Base-by-base conservation (phyloP, 2,113 vertebrate species). In the Odontesthes bonariensis region DNA sequence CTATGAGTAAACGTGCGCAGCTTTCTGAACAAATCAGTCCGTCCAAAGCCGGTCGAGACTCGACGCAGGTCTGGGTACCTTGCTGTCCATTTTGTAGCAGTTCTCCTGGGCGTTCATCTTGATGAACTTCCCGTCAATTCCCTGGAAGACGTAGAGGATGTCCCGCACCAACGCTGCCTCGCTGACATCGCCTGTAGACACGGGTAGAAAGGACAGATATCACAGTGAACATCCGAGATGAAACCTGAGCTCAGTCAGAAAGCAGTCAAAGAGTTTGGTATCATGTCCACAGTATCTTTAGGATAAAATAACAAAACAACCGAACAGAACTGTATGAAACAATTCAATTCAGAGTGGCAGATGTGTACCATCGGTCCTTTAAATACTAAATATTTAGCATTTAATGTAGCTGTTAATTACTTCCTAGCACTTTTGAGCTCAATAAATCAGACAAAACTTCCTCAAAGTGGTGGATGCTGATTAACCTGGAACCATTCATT, bases 91-190 rank as follows among this genome's bases (percentile, higher is more conserved):
- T 92, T 95, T 97, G 90, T 99, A 99, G 92, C 96, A 95, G 89
- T 97, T 96, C 60, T 97, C 97, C 64, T 95, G 88, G 86, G 75
- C 93, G 91, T 90, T 96, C 97, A 99, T 96, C 94, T 97, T 98
- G 92, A 99, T 95, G 86, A 93, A 95, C 93, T 95, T 99, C 79
- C 98, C 98, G 47, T 99, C 98, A 74, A 99, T 99, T 83, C 98
- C 98, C 91, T 99, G 98, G 95, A 99, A 98, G 83, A 99, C 97
- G 65, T 98, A 99, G 27, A 99, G 93, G 91, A 99, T 94, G 90
- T 99, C 98, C 87, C 98, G 95, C 69, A 99, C 96, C 33, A 99
- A 94, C 49, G 94, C 93, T 1, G 94, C 94, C 91, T 99, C 98
- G 0, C 92, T 95, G 40, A 98, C 93, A 93, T 99, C 98, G 69